Conservation (phyloP, 2,888 invertebrate genomes). For the Elmis aenea region DNA sequence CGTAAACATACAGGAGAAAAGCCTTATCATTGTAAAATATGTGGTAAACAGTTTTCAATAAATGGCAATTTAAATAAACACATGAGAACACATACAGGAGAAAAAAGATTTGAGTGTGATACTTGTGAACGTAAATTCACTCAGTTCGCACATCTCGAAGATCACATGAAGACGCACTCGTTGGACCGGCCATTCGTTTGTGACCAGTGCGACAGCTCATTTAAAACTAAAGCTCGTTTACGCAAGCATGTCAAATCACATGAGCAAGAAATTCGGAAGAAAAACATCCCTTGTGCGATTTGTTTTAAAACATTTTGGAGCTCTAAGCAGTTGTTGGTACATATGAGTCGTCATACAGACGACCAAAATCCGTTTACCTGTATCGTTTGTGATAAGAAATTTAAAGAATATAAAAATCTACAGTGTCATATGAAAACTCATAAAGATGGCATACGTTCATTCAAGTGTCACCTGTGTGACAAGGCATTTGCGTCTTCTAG, state of each 20-base stretch:
- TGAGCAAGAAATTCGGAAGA: slow-evolving; percentile 26
- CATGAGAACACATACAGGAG: slow-evolving; percentile 37
- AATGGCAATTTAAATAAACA: slow-evolving; percentile 42
- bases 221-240: slow-evolving; percentile 38
- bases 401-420: slow-evolving; percentile 30
- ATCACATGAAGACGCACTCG: slow-evolving; percentile 39
- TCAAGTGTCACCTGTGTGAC: slow-evolving; percentile 36
- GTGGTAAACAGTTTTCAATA: slow-evolving; percentile 39
- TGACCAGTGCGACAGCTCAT: slow-evolving; percentile 36
- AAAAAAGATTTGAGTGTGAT: slow-evolving; percentile 34
- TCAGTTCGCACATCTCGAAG: slow-evolving; percentile 40
- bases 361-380: slow-evolving; percentile 34
- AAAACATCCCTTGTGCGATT: slow-evolving; percentile 32
- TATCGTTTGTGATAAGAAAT: slow-evolving; percentile 34
- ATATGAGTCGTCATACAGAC: slow-evolving; percentile 33
- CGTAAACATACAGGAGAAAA: slow-evolving; percentile 42
- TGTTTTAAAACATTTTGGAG: slow-evolving; percentile 35
- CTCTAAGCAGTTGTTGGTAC: slow-evolving; percentile 32
- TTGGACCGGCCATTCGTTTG: slow-evolving; percentile 37
- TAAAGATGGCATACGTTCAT: slow-evolving; percentile 26
- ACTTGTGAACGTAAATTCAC: slow-evolving; percentile 38
- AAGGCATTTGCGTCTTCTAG: slow-evolving; percentile 35
- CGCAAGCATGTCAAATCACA: slow-evolving; percentile 36
- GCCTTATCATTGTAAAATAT: slow-evolving; percentile 36
- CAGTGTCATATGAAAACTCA: slow-evolving; percentile 31